These are phyloP conservation scores for Oscheius onirici DNA, from an alignment of 2,888 invertebrate genomes.

Conservation along the genomic window DNA sequence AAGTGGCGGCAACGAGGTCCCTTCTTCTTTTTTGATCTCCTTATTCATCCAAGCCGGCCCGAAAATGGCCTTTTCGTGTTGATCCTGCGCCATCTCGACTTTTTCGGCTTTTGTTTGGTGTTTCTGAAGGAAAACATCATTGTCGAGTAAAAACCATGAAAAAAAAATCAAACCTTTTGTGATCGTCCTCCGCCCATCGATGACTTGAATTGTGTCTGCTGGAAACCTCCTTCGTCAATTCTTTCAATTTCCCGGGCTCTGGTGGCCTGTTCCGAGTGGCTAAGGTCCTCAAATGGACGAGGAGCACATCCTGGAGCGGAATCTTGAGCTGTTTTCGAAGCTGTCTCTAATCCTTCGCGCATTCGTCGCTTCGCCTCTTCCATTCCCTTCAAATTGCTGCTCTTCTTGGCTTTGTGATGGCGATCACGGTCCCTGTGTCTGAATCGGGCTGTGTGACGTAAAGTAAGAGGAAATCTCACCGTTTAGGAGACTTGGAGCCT, in stretches of 20 bases:
- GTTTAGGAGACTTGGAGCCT: no score
- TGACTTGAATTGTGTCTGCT: slow-evolving; percentile 22
- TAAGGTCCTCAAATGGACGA: slow-evolving; percentile 9
- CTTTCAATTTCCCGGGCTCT: slow-evolving; percentile 26
- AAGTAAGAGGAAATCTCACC: no score
- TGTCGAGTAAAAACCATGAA: background rate
- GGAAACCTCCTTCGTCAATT: slow-evolving; percentile 29
- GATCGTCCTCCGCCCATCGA: background rate
- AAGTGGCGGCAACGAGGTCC: background rate
- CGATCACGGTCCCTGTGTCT: no score
- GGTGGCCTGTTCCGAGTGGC: slow-evolving; percentile 12
- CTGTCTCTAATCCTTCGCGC: slow-evolving; percentile 23
- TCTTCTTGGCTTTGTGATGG: no score
- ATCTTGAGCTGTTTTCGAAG: background rate
- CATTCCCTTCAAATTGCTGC: background rate
- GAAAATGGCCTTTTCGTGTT: slow-evolving; percentile 31
- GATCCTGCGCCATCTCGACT: slow-evolving; percentile 1
- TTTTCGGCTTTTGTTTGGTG: slow-evolving; percentile 9
- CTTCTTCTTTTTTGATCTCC: slow-evolving; percentile 11
- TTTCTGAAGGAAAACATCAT: slow-evolving; percentile 6
- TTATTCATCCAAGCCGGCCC: slow-evolving; percentile 28
- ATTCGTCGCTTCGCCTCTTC: slow-evolving; percentile 26
- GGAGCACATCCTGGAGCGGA: background rate
- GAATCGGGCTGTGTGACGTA: no score
- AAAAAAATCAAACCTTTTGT: background rate